phyloP scores from a whole-genome alignment of 2,797 vertebrate species.

The Smutsia temminckii region DNA sequence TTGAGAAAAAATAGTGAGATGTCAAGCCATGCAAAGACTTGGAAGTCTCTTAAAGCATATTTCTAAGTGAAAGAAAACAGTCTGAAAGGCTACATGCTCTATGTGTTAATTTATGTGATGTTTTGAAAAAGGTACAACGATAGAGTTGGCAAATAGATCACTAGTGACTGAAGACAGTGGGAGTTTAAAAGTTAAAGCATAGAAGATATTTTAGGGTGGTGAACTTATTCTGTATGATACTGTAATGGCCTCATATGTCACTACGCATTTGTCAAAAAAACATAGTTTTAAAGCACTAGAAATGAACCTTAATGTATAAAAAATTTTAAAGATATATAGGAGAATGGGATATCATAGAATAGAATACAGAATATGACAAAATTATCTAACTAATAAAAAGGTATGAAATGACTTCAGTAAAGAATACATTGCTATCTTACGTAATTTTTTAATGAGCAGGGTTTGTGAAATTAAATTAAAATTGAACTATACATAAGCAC shows the following conservation, averaged over 20 bases:
- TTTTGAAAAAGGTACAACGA: background rate
- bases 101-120: background rate
- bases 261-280: background rate
- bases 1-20: background rate
- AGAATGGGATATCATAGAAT: background rate
- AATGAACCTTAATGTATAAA: background rate
- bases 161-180: background rate
- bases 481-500: background rate
- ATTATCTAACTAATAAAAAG: background rate
- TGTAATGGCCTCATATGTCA: background rate
- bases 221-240: background rate
- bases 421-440: background rate
- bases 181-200: background rate
- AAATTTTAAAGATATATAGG: background rate
- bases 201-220: background rate
- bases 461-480: background rate
- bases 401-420: background rate
- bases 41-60: background rate
- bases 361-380: background rate
- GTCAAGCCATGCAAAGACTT: background rate
- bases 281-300: background rate
- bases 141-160: background rate
- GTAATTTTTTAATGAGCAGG: background rate
- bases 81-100: background rate
- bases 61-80: background rate